Evolutionary conservation across 2,113 vertebrate genomes (phyloP), one percentile per base, ranked within the genome.

Genomic region (Hypanus sabinus): DNA sequence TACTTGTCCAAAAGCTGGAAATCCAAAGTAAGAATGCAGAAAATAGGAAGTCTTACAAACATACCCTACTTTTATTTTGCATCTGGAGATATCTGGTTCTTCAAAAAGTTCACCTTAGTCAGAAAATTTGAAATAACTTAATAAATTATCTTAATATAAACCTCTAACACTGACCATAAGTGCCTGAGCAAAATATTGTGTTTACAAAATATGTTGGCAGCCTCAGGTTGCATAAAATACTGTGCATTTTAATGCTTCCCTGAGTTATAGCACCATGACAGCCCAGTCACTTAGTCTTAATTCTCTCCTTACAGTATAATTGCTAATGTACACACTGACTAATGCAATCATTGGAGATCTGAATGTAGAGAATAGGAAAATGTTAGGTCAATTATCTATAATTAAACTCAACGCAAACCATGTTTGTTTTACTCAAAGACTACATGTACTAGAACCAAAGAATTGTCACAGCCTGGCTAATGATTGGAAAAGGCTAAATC

Each of bases 171-270:
- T 87, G 57, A 87, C 57, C 10, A 87, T 87, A 87, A 87, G 60
- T 33, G 30, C 30, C 85, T 90, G 60, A 68, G 30, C 60, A 90
- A 90, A 90, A 20, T 90, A n/a, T 73, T 73, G 30, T 30, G 27
- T 62, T 65, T 33, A 88, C 57, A 88, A 65, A 62, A 90, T 65
- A 27, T 62, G 60, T 90, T 90, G 85, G 85, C 30, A 68, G 85
- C 60, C n/a, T 65, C 85, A 90, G 85, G 85, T 65, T 90, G 85
- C 85, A 90, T 62, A 90, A 65, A 79, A 62, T 65, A 90, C 85
- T 90, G 24, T 14, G 30, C 60, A 0, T 90, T 73, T 73, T 65
- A 68, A 90, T 90, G 62, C 33, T 90, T 68, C 71, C 85, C 85
- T 90, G 85, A 90, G 85, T 65, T 90, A 65, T 90, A 90, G 85